phyloP scores from a whole-genome alignment of 2,888 invertebrate genomes.

The Apoda limacodes region DNA sequence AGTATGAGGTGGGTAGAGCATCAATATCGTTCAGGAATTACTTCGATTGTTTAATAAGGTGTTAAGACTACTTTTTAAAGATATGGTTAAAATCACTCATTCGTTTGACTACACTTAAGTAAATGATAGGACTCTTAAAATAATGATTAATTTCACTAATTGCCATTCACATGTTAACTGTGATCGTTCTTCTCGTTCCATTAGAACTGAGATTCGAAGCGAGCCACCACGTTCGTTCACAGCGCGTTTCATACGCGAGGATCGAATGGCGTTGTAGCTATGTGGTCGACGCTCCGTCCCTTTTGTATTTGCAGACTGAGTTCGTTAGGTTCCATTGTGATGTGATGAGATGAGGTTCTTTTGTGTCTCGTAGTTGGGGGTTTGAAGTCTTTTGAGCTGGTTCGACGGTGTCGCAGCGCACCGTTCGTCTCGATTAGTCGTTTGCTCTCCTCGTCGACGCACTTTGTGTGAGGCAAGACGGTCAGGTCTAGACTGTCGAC shows the following conservation, averaged over 20 bases:
- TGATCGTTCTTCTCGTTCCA: conserved; percentile 12
- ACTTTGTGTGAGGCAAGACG: conserved; percentile 43
- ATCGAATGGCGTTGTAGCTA: conserved; percentile 34
- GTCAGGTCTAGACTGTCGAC: conserved; percentile 57
- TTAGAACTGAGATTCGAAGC: conserved; percentile 26
- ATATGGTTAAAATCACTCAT: conserved; percentile 63
- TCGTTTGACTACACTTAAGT: conserved; percentile 29
- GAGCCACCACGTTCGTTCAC: conserved; percentile 5
- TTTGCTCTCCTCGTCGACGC: conserved; percentile 58
- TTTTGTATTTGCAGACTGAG: conserved; percentile 44
- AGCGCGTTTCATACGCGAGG: conserved; percentile 32
- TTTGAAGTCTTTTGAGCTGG: conserved; percentile 68
- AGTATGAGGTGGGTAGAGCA: too few relatives aligned
- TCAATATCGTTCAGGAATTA: too few relatives aligned
- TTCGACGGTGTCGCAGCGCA: conserved; percentile 70
- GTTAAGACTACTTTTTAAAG: conserved; percentile 36
- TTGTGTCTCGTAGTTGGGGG: conserved; percentile 45
- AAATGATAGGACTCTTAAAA: conserved; percentile 1
- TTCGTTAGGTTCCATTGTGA: conserved; percentile 54
- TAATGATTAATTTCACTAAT: conserved; percentile 27
- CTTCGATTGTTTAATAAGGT: too few relatives aligned
- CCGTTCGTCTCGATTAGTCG: conserved; percentile 50
- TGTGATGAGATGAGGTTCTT: conserved; percentile 61
- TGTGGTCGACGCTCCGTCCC: conserved; percentile 57
- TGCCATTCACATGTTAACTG: conserved; percentile 8